Percentiles rank a stretch among this genome's conserved stretches.
Conservation (phyloP, 2,888 invertebrate genomes). For the Globia sparganii region DNA sequence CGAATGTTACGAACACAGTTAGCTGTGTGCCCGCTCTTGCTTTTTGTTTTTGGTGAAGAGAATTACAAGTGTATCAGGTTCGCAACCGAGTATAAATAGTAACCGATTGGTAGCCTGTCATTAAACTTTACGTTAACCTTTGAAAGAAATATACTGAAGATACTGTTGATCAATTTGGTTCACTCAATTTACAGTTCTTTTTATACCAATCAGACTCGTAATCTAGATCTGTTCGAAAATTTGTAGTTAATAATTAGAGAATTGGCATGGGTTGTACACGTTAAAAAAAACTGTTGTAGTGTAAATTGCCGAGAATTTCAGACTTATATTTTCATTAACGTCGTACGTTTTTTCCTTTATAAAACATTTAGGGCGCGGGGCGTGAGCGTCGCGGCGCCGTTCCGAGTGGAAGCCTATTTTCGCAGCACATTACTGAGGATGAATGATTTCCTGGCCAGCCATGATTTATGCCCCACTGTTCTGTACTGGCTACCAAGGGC, state of each 20-base stretch:
- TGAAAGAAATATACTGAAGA: slow-evolving; percentile 31
- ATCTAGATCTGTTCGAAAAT: slow-evolving; percentile 47
- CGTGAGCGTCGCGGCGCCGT: slow-evolving; percentile 78
- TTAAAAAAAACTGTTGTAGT: slow-evolving; percentile 59
- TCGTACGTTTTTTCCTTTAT: slow-evolving; percentile 78
- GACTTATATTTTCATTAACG: slow-evolving; percentile 81
- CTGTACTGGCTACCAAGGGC: slow-evolving; percentile 70
- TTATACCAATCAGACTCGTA: slow-evolving; percentile 20
- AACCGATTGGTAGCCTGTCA: slow-evolving; percentile 38
- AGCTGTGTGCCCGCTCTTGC: slow-evolving; percentile 40
- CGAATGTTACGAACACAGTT: slow-evolving; percentile 56
- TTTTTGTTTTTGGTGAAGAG: slow-evolving; percentile 53
- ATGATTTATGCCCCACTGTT: slow-evolving; percentile 85
- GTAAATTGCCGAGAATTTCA: slow-evolving; percentile 65
- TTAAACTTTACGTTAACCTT: slow-evolving; percentile 40
- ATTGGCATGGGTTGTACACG: slow-evolving; percentile 49
- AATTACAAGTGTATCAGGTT: slow-evolving; percentile 61
- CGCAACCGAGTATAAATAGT: slow-evolving; percentile 59
- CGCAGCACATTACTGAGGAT: slow-evolving; percentile 90
- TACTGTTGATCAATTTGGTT: slow-evolving; percentile 35
- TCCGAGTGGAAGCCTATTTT: slow-evolving; percentile 88
- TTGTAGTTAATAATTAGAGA: slow-evolving; percentile 43
- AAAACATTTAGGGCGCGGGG: slow-evolving; percentile 83
- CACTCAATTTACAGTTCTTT: slow-evolving; percentile 25
- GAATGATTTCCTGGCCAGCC: slow-evolving; percentile 89